phyloP scores from a whole-genome alignment of 1,140 invertebrate genomes.

The Temnothorax nylanderi region DNA sequence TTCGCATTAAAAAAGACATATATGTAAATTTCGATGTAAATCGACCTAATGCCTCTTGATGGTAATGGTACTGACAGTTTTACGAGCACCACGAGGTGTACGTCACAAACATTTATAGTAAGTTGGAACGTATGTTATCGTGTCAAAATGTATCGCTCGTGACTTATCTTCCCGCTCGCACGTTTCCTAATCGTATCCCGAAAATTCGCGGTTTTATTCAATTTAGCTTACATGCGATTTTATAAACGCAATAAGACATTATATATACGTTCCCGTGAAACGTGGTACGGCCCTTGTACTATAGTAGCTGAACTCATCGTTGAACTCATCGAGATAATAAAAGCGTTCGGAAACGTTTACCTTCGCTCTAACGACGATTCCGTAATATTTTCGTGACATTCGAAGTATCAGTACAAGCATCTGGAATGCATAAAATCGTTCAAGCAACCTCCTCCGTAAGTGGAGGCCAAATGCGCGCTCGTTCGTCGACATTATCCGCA shows the following conservation, averaged over 20 bases:
- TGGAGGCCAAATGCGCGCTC: background rate
- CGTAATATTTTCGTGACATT: background rate
- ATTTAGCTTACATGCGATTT: background rate
- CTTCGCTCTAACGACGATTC: background rate
- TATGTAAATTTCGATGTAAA: constrained; percentile 6
- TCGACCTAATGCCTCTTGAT: background rate
- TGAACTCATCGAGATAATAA: constrained; percentile 13
- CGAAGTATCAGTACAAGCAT: background rate
- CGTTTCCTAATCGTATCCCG: background rate
- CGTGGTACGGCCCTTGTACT: background rate
- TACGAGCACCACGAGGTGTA: constrained; percentile 7
- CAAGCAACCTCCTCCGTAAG: background rate
- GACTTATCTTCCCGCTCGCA: background rate
- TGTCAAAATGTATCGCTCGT: constrained; percentile 21
- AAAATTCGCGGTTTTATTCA: background rate
- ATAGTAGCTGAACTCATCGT: background rate
- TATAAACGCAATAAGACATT: background rate
- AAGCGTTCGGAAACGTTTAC: constrained; percentile 4
- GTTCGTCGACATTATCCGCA: background rate
- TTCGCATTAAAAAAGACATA: background rate
- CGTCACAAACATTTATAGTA: constrained; percentile 21
- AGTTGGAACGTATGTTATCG: background rate
- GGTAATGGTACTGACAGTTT: constrained; percentile 6
- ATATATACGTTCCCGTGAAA: background rate
- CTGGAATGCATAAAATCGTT: constrained; percentile 2